These are phyloP conservation scores for Hiodon alosoides DNA, from an alignment of 2,113 vertebrate genomes.

Conservation along the genomic window DNA sequence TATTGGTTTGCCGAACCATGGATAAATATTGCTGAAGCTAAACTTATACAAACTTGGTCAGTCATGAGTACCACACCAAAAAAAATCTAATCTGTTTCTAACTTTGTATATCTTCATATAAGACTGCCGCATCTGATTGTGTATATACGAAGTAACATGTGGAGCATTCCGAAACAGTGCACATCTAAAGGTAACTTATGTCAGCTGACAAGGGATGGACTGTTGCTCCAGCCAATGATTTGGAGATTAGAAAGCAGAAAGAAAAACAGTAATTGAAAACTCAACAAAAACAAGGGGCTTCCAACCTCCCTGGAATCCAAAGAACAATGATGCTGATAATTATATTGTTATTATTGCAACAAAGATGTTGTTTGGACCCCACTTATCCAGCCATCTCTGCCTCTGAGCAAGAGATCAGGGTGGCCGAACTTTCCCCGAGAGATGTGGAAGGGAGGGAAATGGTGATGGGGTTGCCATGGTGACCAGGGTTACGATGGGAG, in stretches of 20 bases:
- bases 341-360: neutral
- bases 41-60: no score
- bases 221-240: neutral
- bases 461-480: neutral
- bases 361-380: neutral
- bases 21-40: no score
- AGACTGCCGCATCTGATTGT: neutral
- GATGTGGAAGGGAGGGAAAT: no score
- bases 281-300: neutral
- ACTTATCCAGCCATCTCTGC: neutral
- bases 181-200: neutral
- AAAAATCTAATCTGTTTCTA: neutral
- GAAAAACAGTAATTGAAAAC: neutral
- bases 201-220: neutral
- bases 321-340: neutral
- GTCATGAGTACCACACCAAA: neutral
- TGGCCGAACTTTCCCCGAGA: neutral
- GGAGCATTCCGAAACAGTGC: neutral
- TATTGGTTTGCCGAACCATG: no score
- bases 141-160: neutral
- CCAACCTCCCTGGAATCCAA: neutral
- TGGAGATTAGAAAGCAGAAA: neutral
- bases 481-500: neutral
- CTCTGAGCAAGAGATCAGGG: neutral
- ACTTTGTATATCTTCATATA: neutral